Evolutionary conservation across 37 sponge, comb jelly and placozoan species (phyloP), one percentile per base, ranked within the genome.

Genomic region (Eunapius fragilis): DNA sequence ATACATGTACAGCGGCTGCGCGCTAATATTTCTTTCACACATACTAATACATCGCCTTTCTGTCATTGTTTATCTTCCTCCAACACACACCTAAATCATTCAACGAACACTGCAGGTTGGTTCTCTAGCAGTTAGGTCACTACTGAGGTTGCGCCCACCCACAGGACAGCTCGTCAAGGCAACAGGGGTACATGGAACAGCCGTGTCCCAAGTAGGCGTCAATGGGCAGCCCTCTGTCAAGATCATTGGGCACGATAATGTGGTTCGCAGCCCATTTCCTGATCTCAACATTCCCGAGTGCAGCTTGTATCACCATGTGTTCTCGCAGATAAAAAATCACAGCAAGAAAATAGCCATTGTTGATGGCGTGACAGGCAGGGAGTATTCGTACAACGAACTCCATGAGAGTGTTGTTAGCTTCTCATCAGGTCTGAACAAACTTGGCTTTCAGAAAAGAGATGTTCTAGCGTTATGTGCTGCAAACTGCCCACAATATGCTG

Each of bases 251-350:
- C 10, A 25, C 49, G 82, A 82, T 37, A 74, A 84, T n/a, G 82
- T 93, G 25, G 88, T 93, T 37, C 50, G 32, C 0, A 69, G 88
- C 31, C 94, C 94, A 22, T 88, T 88, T 38, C 85, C 88, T 90
- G 83, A 80, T 25, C 45, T 73, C 4, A 31, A 34, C 25, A 69
- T 85, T 37, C 88, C 94, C 0, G 78, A 69, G 31, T n/a, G 14
- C 24, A 84, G 79, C 73, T 31, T 87, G 31, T 89, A 82, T 73
- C 2, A 27, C 2, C 41, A 58, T 37, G 77, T 89, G 47, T 87
- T 75, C 50, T 32, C 67, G 19, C 45, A 86, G 23, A 74, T 89
- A 24, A 32, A 81, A 25, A 75, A 80, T 70, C 80, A 79, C 41
- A 81, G 89, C 25, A 47, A 31, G 47, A 82, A 74, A 30, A 47